Evolutionary conservation across 30 jellyfish, hydroid and myxozoan species (phyloP).

Genomic region (Aurelia sp.): DNA sequence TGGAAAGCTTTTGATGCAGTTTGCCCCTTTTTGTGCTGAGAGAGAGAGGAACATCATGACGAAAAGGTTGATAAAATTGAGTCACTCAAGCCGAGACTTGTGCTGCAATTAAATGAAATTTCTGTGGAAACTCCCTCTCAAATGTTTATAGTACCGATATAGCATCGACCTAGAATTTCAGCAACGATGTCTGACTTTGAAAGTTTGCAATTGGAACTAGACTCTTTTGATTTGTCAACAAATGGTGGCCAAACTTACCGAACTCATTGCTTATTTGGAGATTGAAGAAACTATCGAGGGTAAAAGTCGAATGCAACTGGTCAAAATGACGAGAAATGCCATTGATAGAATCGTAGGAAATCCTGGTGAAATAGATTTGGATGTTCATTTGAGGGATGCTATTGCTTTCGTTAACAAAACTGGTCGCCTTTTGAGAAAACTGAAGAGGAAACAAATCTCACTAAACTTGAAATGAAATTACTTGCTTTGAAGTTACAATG

Average conservation of each 20-base stretch:
- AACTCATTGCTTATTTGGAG: background rate
- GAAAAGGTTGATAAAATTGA: no score
- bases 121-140: background rate
- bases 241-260: background rate
- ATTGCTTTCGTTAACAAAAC: no score
- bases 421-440: no score
- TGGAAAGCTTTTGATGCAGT: no score
- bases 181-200: background rate
- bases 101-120: background rate
- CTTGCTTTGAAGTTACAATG: no score
- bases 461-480: no score
- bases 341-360: background rate
- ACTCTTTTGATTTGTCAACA: slow-evolving; percentile 1
- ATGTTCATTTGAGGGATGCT: no score
- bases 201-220: slow-evolving; percentile 3
- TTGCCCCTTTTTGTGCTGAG: no score
- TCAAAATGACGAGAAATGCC: background rate
- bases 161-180: background rate
- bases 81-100: no score
- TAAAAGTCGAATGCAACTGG: background rate
- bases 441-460: no score
- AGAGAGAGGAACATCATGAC: no score
- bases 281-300: slow-evolving; percentile 2
- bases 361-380: background rate
- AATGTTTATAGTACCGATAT: background rate